phyloP scores from a whole-genome alignment of 1,140 invertebrate genomes.

The Eufriesea mexicana region DNA sequence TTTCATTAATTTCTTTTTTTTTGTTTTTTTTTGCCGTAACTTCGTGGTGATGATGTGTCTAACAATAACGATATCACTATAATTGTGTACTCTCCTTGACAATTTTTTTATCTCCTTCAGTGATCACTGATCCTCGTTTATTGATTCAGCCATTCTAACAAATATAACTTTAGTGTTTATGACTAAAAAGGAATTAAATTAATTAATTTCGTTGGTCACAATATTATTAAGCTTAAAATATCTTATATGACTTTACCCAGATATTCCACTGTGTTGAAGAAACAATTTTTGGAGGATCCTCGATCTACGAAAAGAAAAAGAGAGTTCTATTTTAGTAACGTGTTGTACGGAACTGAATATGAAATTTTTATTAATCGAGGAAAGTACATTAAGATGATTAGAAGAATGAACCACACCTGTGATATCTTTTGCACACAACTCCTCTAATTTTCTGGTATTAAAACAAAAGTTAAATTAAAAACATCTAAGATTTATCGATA shows the following conservation, averaged over 20 bases:
- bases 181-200: not conserved
- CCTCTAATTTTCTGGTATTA: too few relatives aligned
- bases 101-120: too few relatives aligned
- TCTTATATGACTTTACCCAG: not conserved
- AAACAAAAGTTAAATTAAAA: not conserved
- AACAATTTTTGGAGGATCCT: not conserved
- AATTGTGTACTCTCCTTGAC: too few relatives aligned
- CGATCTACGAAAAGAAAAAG: not conserved
- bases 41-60: too few relatives aligned
- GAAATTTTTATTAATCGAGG: conserved; percentile 26
- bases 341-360: not conserved
- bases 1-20: too few relatives aligned
- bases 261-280: too few relatives aligned
- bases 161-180: too few relatives aligned
- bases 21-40: too few relatives aligned
- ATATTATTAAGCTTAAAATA: not conserved
- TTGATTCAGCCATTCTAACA: too few relatives aligned
- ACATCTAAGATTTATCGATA: not conserved
- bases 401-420: conserved; percentile 3
- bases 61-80: too few relatives aligned
- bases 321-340: conserved; percentile 16
- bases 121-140: too few relatives aligned
- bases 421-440: not conserved
- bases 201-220: not conserved
- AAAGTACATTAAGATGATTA: conserved; percentile 39